Base-by-base conservation (phyloP, 2,888 invertebrate genomes). In the Amphimallon solstitiale region DNA sequence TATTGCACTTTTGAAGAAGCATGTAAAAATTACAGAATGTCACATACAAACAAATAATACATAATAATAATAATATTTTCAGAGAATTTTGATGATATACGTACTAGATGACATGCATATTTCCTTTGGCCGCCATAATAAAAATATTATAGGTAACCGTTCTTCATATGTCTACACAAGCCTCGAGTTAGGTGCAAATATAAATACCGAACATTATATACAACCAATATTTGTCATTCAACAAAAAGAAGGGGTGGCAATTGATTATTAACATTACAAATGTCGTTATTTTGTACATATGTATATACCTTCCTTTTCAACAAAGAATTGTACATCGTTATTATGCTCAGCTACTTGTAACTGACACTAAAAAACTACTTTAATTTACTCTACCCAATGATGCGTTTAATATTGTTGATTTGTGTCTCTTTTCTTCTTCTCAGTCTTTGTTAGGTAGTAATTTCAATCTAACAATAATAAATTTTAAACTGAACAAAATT, bases 211-310 rank as follows among this genome's bases (percentile, higher is more conserved):
- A 34, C 9, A 29, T 10, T 12, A 23, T 37, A 21, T n/a, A 52
- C 37, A 51, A 12, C 21, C 9, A 23, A 9, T 17, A 17, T 37
- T 17, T 10, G 12, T 6, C 23, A 17, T 40, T 40, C 38, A 5
- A 40, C 14, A 15, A 52, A 19, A 37, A 46, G 66, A 70, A 70
- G 73, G 73, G 73, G 73, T 73, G 73, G 73, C 73, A 73, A 73
- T 71, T 71, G 71, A 70, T 67, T 64, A 62, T 40, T 34, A 43
- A 48, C 17, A 14, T 12, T 34, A 61, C 34, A 60, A 60, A 52
- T 45, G 15, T 37, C 52, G 19, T 29, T 43, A 19, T 59, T 59
- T 59, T 59, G 56, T 59, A 59, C 56, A 59, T 59, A 59, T 43
- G 23, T 21, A 10, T 43, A 15, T 43, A 40, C 40, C 19, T 43